Base-by-base conservation (phyloP, 2,888 invertebrate genomes). In the Isotomurus palustris region DNA sequence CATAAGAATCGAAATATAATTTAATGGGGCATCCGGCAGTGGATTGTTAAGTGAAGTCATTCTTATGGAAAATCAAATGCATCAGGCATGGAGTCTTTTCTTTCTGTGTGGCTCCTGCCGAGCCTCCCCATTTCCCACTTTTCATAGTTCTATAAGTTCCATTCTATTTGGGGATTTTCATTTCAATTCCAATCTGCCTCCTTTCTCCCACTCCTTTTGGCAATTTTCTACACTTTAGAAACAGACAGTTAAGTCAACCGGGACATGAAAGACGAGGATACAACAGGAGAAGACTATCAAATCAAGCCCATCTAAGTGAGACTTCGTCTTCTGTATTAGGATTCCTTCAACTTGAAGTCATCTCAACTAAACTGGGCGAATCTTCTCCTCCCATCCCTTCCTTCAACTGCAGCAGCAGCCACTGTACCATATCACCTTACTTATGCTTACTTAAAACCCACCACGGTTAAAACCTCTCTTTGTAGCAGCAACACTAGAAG, bases 1-100 rank as follows among this genome's bases (percentile, higher is more conserved):
- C 35, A 35, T 49, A 49, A 49, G 49, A 49, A 29, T 49, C 49
- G 29, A 29, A 49, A 38, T 38, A 49, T 49, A 49, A 49, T 38
- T 50, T 50, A 50, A 50, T 50, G 50, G 50, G 50, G 25, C 21
- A 36, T 38, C 50, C 50, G 38, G 50, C 50, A 32, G 35, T 35
- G 38, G n/a, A 38, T 43, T 50, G 29, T 21, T 49, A 49, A 49
- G 19, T 49, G 50, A 36, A 38, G 40, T 36, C 36, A 50, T 50
- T 50, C 50, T 50, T 50, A 50, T 50, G 50, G 50, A 50, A 50
- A 50, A 50, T 38, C 40, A 50, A 50, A 36, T 50, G 50, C 38
- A 49, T 49, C 49, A 49, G 27, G 29, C 6, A 29, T n/a, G 28
- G 28, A n/a, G 3, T 5, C 28, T 22, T 43, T 12, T 43, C 21